Percentiles rank a stretch among this genome's conserved stretches.
phyloP scores from a whole-genome alignment of 1,140 invertebrate genomes.

The Sitophilus oryzae region DNA sequence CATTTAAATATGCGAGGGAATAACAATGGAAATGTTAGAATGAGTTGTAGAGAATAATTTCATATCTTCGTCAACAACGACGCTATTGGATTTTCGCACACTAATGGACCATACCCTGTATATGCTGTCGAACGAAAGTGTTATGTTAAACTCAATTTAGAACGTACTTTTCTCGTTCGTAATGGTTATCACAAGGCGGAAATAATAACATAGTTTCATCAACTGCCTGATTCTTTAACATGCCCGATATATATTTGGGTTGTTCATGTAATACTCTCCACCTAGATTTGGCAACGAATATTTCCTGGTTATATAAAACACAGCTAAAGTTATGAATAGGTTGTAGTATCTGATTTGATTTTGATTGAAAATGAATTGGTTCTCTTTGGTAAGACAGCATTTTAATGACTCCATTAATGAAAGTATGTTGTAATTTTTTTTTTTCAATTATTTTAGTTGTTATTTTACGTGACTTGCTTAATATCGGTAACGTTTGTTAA shows the following conservation, averaged over 20 bases:
- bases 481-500: conserved; percentile 6
- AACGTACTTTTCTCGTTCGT: too few species aligned
- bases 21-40: too few species aligned
- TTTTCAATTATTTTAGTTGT: conserved; percentile 16
- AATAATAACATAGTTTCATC: too few species aligned
- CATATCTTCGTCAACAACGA: too few species aligned
- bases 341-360: neutral
- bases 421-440: neutral
- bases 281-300: neutral
- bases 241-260: neutral
- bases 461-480: conserved; percentile 7
- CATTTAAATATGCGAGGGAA: too few species aligned
- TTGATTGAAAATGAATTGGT: conserved; percentile 14
- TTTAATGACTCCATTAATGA: neutral
- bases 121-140: too few species aligned
- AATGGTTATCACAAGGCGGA: too few species aligned
- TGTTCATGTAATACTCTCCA: neutral
- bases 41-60: too few species aligned
- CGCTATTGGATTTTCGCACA: too few species aligned
- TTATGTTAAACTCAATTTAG: too few species aligned
- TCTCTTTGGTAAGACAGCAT: conserved; percentile 10
- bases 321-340: too few species aligned
- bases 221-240: neutral
- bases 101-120: too few species aligned
- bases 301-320: conserved; percentile 1